A percentile compares a stretch with the other conserved stretches of the same genome.
phyloP scores from a whole-genome alignment of 2,888 invertebrate genomes.

The Frankliniella fusca region DNA sequence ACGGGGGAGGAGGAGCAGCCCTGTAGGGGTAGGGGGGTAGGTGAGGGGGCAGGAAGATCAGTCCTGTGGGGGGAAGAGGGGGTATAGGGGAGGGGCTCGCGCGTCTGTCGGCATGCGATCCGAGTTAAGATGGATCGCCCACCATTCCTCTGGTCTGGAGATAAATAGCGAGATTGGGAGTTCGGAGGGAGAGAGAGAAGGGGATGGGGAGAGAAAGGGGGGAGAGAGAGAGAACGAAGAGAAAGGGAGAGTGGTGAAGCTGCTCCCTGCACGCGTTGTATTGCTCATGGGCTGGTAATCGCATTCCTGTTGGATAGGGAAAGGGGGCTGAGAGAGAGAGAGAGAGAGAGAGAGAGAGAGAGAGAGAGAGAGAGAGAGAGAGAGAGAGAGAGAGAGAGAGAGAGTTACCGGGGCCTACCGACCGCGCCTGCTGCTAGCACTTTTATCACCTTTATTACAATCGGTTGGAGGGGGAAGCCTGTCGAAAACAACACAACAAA shows the following conservation, averaged over 20 bases:
- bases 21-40: too few species aligned
- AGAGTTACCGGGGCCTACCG: too few species aligned
- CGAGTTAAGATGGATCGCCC: slow-evolving; percentile 25
- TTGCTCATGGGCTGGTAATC: slow-evolving; percentile 8
- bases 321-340: too few species aligned
- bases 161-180: slow-evolving; percentile 23
- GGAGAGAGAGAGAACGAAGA: not conserved
- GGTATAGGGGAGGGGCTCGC: not conserved
- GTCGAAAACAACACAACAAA: too few species aligned
- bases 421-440: too few species aligned
- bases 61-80: not conserved
- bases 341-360: too few species aligned
- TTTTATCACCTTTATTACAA: too few species aligned
- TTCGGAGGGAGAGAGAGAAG: not conserved
- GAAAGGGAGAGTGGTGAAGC: not conserved
- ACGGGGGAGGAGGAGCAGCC: not conserved
- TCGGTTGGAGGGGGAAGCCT: too few species aligned
- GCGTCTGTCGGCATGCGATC: slow-evolving; percentile 21
- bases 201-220: not conserved
- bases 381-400: too few species aligned
- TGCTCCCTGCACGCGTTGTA: not conserved
- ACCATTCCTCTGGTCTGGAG: slow-evolving; percentile 21
- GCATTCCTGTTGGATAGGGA: not conserved
- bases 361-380: too few species aligned
- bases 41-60: too few species aligned